These are phyloP conservation scores for Siniperca chuatsi DNA, from an alignment of 2,113 vertebrate species.

Conservation along the genomic window DNA sequence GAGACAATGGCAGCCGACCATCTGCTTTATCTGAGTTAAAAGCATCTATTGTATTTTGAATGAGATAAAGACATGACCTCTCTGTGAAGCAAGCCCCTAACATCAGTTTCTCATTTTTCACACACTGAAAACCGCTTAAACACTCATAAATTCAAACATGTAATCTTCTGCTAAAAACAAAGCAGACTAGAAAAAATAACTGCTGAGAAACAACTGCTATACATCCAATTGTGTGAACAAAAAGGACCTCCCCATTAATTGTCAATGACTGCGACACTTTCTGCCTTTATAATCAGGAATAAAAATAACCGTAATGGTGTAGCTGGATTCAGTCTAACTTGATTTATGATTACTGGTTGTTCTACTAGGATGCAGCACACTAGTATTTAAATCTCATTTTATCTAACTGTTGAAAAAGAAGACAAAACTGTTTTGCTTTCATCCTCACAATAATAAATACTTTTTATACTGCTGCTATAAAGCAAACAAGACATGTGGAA, in stretches of 20 bases:
- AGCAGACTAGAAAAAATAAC: neutral
- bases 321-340: slow-evolving; percentile 17
- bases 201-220: neutral
- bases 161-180: slow-evolving; percentile 38
- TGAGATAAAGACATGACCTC: slow-evolving; percentile 10
- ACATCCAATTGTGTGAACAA: slow-evolving; percentile 16
- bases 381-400: slow-evolving; percentile 26
- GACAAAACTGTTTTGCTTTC: slow-evolving; percentile 5
- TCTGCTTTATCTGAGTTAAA: slow-evolving; percentile 4
- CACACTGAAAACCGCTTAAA: slow-evolving; percentile 1
- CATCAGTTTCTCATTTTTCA: slow-evolving; percentile 11
- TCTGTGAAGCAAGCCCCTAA: neutral
- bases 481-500: slow-evolving; percentile 31
- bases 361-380: slow-evolving; percentile 16
- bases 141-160: neutral
- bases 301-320: slow-evolving; percentile 12
- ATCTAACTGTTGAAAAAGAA: slow-evolving; percentile 6
- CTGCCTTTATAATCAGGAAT: slow-evolving; percentile 22
- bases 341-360: slow-evolving; percentile 27
- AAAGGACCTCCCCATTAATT: neutral
- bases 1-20: neutral
- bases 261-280: neutral
- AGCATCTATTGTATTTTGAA: slow-evolving; percentile 7
- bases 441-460: slow-evolving; percentile 28
- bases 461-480: slow-evolving; percentile 47